Evolutionary conservation across 2,113 vertebrate species (phyloP), one percentile per base, ranked within the genome.

Genomic region (Eudyptes chrysolophus): DNA sequence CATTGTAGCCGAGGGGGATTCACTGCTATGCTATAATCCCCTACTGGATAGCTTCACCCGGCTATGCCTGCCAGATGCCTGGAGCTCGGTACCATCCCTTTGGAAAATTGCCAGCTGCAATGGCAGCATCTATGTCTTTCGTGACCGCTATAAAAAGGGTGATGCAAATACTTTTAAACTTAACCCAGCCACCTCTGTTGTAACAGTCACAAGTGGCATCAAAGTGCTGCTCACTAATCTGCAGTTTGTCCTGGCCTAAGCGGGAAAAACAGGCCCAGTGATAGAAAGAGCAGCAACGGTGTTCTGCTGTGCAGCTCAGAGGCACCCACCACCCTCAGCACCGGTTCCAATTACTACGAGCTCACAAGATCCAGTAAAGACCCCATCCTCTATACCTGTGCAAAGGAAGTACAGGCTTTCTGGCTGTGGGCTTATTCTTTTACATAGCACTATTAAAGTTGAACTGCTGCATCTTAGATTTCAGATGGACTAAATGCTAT

Each of bases 61-160:
- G 55, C 98, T 99, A 2, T 99, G 99, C 88, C 99, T 99, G 97
- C 99, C 99, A 0, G 99, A 99, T 89, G 99, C 98, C 54, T 99
- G 99, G 99, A 99, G 99, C 98, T 99, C 99, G 6, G 98, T 99
- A 66, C 99, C 99, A 2, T 99, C 99, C 17, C 98, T 99, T 81
- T 99, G 99, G 99, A 99, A 99, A 98, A 99, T 99, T 26, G 99
- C 99, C 92, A 99, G 99, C 98, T 99, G 99, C 92, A 99, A 99
- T 0, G 99, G 99, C 83, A 99, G 99, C 97, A 99, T 99, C 83
- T 99, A 99, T 7, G 99, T 99, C 58, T 99, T 99, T 96, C 98
- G 99, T 6, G 99, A 99, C 97, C 99, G 99, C 93, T 99, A 99
- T 87, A 99, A 99, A 98, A 99, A 99, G 96, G 99, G 99, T 0